phyloP scores from a whole-genome alignment of 2,797 vertebrate genomes.

The Eidolon dupreanum region DNA sequence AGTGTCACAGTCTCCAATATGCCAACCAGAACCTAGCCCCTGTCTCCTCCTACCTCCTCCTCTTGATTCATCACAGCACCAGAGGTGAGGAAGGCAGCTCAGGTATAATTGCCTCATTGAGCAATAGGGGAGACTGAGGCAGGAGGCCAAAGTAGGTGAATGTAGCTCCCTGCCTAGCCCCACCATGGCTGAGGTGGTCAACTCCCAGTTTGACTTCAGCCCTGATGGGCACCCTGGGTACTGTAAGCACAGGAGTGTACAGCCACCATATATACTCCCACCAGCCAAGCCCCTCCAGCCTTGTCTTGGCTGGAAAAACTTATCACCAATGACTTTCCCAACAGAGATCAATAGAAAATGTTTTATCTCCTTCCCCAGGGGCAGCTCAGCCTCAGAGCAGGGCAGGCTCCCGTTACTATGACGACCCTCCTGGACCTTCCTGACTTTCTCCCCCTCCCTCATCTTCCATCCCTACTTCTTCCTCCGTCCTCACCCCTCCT shows the following conservation, averaged over 20 bases:
- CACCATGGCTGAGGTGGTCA: not conserved
- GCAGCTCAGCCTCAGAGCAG: conserved; percentile 82
- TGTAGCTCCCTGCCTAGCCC: not conserved
- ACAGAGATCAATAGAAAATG: conserved; percentile 88
- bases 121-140: not conserved
- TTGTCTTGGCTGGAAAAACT: conserved; percentile 65
- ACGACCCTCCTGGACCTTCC: conserved; percentile 76
- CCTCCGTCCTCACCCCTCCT: not conserved
- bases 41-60: too few relatives aligned
- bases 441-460: not conserved
- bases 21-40: not conserved
- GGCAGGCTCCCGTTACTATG: conserved; percentile 86
- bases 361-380: conserved; percentile 87
- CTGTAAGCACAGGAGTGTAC: not conserved
- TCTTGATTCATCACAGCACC: not conserved
- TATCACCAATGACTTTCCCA: conserved; percentile 84
- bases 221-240: not conserved
- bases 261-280: not conserved
- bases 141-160: too few relatives aligned
- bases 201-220: not conserved
- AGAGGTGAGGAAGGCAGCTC: not conserved
- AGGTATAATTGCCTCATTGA: not conserved
- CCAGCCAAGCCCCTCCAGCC: not conserved
- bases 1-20: rapidly evolving
- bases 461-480: not conserved